Base-by-base conservation (phyloP, 2,113 vertebrate species). In the Pyrgilauda ruficollis region DNA sequence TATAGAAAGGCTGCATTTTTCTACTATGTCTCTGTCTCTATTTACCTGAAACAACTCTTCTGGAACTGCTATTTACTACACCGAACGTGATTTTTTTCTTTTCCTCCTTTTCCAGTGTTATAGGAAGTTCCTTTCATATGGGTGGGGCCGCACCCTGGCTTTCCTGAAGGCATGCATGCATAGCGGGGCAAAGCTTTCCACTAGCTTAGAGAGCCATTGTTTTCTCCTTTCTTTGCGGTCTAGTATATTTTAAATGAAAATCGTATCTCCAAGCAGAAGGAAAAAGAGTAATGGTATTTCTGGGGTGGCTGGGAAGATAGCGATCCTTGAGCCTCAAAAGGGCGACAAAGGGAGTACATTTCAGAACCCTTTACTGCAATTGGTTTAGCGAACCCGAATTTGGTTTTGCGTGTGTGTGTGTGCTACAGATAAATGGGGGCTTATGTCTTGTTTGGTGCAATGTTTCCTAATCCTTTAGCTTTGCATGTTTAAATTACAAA, bases 101-200 rank as follows among this genome's bases (percentile, higher is more conserved):
- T 56, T 7, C 1, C 31, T 6, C 33, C 41, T 89, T 72, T 80
- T 49, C 61, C 63, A 59, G 18, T 73, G 55, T 37, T 64, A 7
- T 49, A 16, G 56, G 79, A 84, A 93, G 78, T 88, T 93, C 75
- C 70, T 64, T 94, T 61, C 44, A 55, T 66, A 95, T 68, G 97
- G 94, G 93, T 97, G 92, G 93, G 97, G 94, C 96, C 7, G 7
- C 91, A 74, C 47, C 49, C 78, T 78, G 73, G 46, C 66, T 91
- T 84, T 93, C 66, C 84, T 80, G 62, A 61, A 94, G 74, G 75
- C 62, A 39, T 70, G 82, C 70, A 49, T 22, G 39, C 16, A 2
- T 63, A 47, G 44, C 35, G 6, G 69, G 69, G 67, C 61, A 78
- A 83, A 66, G 90, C 53, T 67, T 88, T 66, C 30, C 35, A 28